Base-by-base conservation (phyloP, 2,113 vertebrate genomes). In the Anoplopoma fimbria region DNA sequence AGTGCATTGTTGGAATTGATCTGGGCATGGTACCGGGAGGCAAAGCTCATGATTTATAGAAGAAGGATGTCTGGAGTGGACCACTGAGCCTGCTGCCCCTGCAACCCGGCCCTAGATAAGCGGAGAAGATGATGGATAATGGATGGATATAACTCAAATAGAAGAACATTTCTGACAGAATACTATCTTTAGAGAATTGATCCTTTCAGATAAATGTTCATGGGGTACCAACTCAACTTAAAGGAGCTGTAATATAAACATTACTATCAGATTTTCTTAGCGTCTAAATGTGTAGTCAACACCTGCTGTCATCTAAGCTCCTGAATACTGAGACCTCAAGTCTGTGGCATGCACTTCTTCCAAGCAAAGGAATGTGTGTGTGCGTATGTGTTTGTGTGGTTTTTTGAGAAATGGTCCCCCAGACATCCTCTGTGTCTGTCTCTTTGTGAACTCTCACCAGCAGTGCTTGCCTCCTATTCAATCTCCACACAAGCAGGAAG, bases 401-500 rank as follows among this genome's bases (percentile, higher is more conserved):
- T 83, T 57, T 29, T 77, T 70, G 80, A 70, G 72, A 85, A 84
- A 75, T 25, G 19, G 49, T 36, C 68, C 49, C n/a, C 62, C 80
- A 92, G 81, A 91, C 91, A 85, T 89, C 88, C 87, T 82, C 82
- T 68, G 61, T 76, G 51, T 80, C 53, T 57, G 47, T 81, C 74
- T 88, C 70, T 57, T 34, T n/a, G 60, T 38, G 13, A 36, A 21
- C 23, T 3, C 62, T 68, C 82, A 82, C 38, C 68, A 53, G 58
- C 27, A 60, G 63, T 2, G 74, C 49, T 68, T 38, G 82, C 76
- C 75, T 85, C 74, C 75, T 27, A 61, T 69, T 85, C 83, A 68
- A 55, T 45, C 68, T 64, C 49, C 76, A 71, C 75, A 14, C 27
- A 63, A 51, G 79, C 93, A 93, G 91, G 92, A 94, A 93, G 85